phyloP scores from a whole-genome alignment of 2,888 invertebrate species.

The Beris morrisii region DNA sequence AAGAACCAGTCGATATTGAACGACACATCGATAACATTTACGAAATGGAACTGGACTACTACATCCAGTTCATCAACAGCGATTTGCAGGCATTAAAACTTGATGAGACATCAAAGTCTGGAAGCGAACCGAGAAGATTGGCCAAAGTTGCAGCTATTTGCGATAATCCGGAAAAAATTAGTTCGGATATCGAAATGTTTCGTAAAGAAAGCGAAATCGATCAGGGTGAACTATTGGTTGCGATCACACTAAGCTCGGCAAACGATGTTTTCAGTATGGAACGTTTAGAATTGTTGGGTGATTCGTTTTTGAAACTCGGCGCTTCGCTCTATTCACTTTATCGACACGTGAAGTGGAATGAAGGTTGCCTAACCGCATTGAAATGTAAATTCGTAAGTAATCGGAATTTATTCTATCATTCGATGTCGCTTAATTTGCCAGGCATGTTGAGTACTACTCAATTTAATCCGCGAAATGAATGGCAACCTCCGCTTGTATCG shows the following conservation, averaged over 20 bases:
- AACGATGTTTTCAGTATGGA: constrained; percentile 78
- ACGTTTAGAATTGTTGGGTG: constrained; percentile 81
- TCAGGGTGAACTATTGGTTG: constrained; percentile 57
- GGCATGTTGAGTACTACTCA: constrained; percentile 61
- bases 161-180: constrained; percentile 27
- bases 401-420: constrained; percentile 81
- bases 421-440: constrained; percentile 47
- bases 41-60: constrained; percentile 71
- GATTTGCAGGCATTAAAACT: not conserved
- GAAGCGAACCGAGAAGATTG: constrained; percentile 27
- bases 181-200: not conserved
- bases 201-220: constrained; percentile 40
- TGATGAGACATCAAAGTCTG: not conserved
- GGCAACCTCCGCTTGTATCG: constrained; percentile 77
- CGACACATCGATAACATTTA: constrained; percentile 62
- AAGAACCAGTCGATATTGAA: constrained; percentile 71
- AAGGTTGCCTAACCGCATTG: constrained; percentile 72
- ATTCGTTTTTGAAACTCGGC: constrained; percentile 79
- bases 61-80: constrained; percentile 62
- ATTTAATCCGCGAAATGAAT: constrained; percentile 71
- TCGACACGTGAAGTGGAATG: constrained; percentile 65
- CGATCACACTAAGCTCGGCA: constrained; percentile 68
- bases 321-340: constrained; percentile 69
- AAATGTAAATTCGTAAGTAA: constrained; percentile 74
- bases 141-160: constrained; percentile 36